These are phyloP conservation scores for Lepidocyrtinus sp. DNA, from an alignment of 2,888 invertebrate species.

Conservation along the genomic window DNA sequence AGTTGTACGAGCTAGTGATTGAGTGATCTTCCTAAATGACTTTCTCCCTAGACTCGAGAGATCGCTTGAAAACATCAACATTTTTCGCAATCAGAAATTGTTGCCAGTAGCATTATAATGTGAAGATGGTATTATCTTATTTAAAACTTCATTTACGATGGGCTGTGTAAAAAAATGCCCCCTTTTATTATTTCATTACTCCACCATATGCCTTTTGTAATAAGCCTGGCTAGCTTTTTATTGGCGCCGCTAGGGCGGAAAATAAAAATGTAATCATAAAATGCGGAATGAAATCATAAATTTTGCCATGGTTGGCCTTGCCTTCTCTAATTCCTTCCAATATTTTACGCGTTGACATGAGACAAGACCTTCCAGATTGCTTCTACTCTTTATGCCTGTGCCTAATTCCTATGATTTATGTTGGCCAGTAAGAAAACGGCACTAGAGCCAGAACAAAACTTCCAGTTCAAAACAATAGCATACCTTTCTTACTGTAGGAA, in stretches of 20 bases:
- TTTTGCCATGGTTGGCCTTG: slow-evolving; percentile 13
- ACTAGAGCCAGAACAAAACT: no score
- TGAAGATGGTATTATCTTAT: slow-evolving; percentile 11
- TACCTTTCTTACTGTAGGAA: no score
- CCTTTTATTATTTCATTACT: slow-evolving; percentile 18
- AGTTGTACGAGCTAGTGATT: no score
- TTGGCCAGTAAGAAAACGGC: no score
- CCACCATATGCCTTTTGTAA: slow-evolving; percentile 8
- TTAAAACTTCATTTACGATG: slow-evolving; percentile 18
- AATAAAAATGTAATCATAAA: slow-evolving; percentile 12
- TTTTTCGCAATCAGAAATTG: background rate
- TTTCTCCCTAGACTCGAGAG: no score
- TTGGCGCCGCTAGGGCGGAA: slow-evolving; percentile 14
- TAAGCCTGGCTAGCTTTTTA: slow-evolving; percentile 9
- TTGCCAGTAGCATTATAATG: slow-evolving; percentile 14
- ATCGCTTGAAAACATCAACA: background rate
- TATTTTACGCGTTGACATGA: background rate
- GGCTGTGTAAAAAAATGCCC: background rate
- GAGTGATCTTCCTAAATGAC: background rate
- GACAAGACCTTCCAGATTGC: background rate
- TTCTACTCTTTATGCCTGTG: background rate
- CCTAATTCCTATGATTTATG: background rate
- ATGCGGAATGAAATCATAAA: slow-evolving; percentile 20
- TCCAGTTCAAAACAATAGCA: no score
- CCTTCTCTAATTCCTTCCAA: background rate